These are phyloP conservation scores for Platerodrilus igneus DNA, from an alignment of 2,888 invertebrate genomes.

Conservation along the genomic window DNA sequence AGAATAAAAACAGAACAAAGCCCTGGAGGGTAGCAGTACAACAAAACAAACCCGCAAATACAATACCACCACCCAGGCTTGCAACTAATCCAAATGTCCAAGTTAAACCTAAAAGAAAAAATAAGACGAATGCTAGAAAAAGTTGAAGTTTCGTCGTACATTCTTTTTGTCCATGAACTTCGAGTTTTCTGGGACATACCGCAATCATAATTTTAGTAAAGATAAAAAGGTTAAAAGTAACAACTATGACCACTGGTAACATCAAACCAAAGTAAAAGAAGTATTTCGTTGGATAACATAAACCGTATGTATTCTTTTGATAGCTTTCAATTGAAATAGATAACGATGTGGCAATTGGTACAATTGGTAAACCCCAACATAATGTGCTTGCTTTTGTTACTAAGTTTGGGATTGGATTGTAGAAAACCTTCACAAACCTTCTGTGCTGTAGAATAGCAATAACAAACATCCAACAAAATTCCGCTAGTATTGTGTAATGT, in stretches of 20 bases:
- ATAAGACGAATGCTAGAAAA: constrained; percentile 53
- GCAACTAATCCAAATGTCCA: constrained; percentile 54
- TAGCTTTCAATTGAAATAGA: constrained; percentile 30
- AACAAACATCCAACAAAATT: constrained; percentile 65
- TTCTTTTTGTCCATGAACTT: constrained; percentile 48
- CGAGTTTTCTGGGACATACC: constrained; percentile 48
- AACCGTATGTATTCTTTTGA: constrained; percentile 45
- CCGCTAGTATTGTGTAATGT: constrained; percentile 59
- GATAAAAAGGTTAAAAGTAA: constrained; percentile 53
- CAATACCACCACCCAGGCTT: constrained; percentile 32
- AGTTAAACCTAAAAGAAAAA: constrained; percentile 55
- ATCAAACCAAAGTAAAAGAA: constrained; percentile 52
- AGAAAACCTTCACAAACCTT: constrained; percentile 57
- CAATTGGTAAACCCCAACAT: constrained; percentile 56
- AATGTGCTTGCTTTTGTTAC: constrained; percentile 55
- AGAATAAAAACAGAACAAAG: constrained; percentile 54
- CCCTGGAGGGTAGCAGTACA: constrained; percentile 53
- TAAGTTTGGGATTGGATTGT: constrained; percentile 53
- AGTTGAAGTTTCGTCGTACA: constrained; percentile 52
- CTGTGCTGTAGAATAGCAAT: constrained; percentile 60
- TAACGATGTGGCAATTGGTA: constrained; percentile 45
- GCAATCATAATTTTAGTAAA: constrained; percentile 52
- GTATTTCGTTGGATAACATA: constrained; percentile 52
- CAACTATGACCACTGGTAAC: constrained; percentile 50
- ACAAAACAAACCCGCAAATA: constrained; percentile 49